Conservation (phyloP, 2,888 invertebrate genomes). For the Seira sanloemensis region DNA sequence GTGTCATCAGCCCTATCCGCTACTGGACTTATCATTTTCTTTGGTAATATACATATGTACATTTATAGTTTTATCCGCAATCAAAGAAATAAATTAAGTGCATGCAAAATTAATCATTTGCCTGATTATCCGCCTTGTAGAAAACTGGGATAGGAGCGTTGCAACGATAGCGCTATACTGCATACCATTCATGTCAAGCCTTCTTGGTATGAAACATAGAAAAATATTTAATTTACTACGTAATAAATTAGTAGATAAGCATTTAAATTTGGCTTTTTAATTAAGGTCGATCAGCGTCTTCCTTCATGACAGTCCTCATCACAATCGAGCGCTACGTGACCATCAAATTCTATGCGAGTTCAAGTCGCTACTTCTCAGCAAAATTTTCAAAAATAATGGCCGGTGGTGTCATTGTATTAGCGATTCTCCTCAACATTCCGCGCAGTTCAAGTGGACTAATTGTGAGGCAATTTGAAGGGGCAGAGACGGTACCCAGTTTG, state of each 20-base stretch:
- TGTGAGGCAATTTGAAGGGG: neutral
- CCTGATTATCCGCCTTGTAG: too few species aligned
- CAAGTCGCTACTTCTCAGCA: slow-evolving; percentile 26
- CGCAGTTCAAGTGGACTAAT: slow-evolving; percentile 34
- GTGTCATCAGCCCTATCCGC: slow-evolving; percentile 26
- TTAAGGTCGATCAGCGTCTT: slow-evolving; percentile 35
- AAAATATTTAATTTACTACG: neutral
- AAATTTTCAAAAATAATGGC: slow-evolving; percentile 14
- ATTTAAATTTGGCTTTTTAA: neutral
- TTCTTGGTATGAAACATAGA: neutral
- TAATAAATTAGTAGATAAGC: neutral
- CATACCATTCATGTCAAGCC: slow-evolving; percentile 8
- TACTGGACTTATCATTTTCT: slow-evolving; percentile 8
- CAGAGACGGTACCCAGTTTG: too few species aligned
- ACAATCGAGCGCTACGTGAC: slow-evolving; percentile 39
- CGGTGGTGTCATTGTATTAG: slow-evolving; percentile 11
- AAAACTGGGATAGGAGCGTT: slow-evolving; percentile 40
- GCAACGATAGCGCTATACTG: slow-evolving; percentile 6
- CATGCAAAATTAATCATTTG: too few species aligned
- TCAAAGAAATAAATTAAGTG: too few species aligned
- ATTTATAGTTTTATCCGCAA: too few species aligned
- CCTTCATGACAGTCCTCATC: slow-evolving; percentile 48
- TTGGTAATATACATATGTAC: slow-evolving; percentile 21
- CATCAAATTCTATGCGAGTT: neutral
- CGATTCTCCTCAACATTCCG: slow-evolving; percentile 29